Conservation (phyloP, 2,113 vertebrate species). For the Trematocara nigrifrons region DNA sequence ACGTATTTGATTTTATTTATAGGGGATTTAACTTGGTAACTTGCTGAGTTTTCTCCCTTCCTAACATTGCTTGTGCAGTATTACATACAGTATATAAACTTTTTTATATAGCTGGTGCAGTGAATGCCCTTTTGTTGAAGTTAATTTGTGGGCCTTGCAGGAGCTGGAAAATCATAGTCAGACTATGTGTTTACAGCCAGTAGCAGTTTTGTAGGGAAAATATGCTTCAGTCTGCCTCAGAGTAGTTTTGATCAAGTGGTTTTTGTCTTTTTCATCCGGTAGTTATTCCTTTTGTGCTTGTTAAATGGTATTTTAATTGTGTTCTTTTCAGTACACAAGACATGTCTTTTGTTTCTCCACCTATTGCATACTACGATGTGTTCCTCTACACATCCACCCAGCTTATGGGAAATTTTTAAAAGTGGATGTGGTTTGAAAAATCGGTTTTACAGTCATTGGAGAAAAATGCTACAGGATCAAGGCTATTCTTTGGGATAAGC, state of each 20-base stretch:
- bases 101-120: neutral
- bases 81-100: neutral
- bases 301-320: neutral
- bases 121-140: constrained; percentile 27
- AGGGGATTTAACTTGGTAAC: neutral
- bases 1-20: neutral
- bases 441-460: neutral
- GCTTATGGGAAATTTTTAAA: neutral
- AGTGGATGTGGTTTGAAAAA: neutral
- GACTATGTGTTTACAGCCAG: constrained; percentile 5
- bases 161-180: constrained; percentile 41
- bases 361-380: neutral
- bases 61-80: neutral
- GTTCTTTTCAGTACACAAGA: neutral
- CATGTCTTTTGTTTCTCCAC: neutral
- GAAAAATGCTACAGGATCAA: neutral
- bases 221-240: constrained; percentile 23
- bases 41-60: neutral
- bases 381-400: neutral
- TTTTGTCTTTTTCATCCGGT: neutral
- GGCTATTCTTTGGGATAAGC: neutral
- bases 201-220: constrained; percentile 29
- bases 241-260: neutral
- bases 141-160: constrained; percentile 1
- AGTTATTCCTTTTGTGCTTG: neutral